Conservation (phyloP, 2,797 vertebrate species). For the Sebastolobus alascanus region DNA sequence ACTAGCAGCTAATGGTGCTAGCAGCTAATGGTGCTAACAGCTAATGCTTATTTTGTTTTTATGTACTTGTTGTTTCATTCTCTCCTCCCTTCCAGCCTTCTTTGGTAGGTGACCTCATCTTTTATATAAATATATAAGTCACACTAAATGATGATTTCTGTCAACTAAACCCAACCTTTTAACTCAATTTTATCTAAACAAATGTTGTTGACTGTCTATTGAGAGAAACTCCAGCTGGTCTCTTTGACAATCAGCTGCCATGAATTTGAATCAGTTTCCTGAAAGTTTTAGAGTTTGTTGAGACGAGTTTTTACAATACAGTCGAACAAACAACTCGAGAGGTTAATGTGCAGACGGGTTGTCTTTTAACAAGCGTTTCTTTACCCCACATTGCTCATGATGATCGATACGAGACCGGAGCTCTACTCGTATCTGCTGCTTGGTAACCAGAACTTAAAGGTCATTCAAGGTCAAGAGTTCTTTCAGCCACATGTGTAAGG, state of each 20-base stretch:
- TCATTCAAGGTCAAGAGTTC: not conserved
- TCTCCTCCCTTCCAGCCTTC: not conserved
- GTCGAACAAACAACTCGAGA: not conserved
- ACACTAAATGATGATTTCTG: not conserved
- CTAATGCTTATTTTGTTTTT: not conserved
- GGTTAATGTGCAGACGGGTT: not conserved
- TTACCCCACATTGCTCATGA: not conserved
- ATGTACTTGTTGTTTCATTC: not conserved
- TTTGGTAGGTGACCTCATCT: not conserved
- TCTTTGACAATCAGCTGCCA: not conserved
- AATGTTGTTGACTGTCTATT: not conserved
- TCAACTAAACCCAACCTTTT: not conserved
- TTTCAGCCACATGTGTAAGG: too few relatives aligned
- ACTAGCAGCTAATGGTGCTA: too few relatives aligned
- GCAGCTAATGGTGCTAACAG: too few relatives aligned
- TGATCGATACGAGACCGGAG: not conserved
- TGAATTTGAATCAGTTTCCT: not conserved
- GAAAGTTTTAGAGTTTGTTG: not conserved
- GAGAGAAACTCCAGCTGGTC: not conserved
- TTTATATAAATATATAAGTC: not conserved
- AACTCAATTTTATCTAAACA: not conserved
- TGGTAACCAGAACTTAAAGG: not conserved
- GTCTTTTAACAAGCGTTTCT: not conserved
- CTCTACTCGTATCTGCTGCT: not conserved
- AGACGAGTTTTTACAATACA: not conserved